phyloP scores from a whole-genome alignment of 2,797 vertebrate genomes.

The Eulemur coronatus region DNA sequence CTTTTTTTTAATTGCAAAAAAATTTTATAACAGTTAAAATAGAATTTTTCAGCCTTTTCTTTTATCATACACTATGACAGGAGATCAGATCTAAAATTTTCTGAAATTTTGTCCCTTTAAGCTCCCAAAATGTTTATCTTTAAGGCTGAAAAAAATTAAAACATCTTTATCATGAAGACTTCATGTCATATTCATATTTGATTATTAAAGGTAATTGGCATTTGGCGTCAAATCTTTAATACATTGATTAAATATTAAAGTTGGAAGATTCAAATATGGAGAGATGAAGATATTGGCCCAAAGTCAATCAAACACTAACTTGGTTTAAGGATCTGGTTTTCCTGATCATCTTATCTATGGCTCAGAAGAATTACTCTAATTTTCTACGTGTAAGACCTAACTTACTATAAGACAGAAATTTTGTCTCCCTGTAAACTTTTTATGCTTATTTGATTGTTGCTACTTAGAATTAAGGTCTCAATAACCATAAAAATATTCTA shows the following conservation, averaged over 20 bases:
- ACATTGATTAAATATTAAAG: background rate
- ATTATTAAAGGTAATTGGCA: background rate
- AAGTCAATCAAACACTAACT: background rate
- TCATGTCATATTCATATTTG: background rate
- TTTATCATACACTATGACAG: background rate
- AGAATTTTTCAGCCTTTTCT: slow-evolving; percentile 2
- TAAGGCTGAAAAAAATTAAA: background rate
- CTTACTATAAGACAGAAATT: slow-evolving; percentile 2
- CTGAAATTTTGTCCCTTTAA: background rate
- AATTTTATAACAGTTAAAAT: background rate
- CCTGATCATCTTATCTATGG: background rate
- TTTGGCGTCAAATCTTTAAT: background rate
- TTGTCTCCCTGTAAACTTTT: background rate
- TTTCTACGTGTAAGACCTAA: background rate
- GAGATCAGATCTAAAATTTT: background rate
- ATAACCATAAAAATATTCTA: slow-evolving; percentile 29
- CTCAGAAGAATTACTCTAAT: slow-evolving; percentile 5
- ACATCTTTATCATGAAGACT: background rate
- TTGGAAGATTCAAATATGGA: background rate
- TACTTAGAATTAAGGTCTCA: slow-evolving; percentile 26
- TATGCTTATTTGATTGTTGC: slow-evolving; percentile 18
- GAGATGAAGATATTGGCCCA: background rate
- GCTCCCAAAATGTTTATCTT: slow-evolving; percentile 7
- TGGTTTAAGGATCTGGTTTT: slow-evolving; percentile 13
- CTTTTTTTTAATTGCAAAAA: background rate